A percentile compares a stretch with the other conserved stretches of the same genome.
These are phyloP conservation scores for Fulmarus glacialis DNA, from an alignment of 2,113 vertebrate genomes.

Conservation along the genomic window DNA sequence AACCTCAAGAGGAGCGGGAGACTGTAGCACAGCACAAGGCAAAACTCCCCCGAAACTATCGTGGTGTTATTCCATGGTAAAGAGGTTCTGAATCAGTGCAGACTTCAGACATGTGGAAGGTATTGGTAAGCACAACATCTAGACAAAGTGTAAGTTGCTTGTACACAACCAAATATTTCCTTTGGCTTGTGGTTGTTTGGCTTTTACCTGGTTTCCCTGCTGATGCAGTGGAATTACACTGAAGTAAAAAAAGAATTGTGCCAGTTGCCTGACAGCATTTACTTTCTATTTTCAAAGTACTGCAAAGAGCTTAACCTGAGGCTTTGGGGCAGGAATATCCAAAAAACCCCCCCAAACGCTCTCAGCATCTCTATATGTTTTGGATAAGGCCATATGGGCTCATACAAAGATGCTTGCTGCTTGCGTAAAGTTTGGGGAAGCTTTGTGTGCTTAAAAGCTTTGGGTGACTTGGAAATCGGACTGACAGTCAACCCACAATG, in stretches of 20 bases:
- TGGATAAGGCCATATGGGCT: not conserved
- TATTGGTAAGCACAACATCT: not conserved
- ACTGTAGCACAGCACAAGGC: not conserved
- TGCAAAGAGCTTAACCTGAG: not conserved
- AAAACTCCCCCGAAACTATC: rapidly evolving
- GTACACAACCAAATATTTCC: not conserved
- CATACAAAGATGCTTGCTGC: not conserved
- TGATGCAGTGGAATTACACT: not conserved
- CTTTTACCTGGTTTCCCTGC: not conserved
- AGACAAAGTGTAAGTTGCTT: not conserved
- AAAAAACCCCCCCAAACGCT: not conserved
- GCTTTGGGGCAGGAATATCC: not conserved
- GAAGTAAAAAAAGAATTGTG: not conserved
- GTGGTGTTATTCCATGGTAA: not conserved
- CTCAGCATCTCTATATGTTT: not conserved
- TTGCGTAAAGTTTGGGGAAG: not conserved
- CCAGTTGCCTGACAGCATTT: not conserved
- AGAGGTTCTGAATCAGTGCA: not conserved
- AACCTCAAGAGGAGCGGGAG: not conserved
- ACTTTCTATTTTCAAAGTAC: not conserved
- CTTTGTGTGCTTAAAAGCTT: not conserved
- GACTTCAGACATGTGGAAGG: not conserved
- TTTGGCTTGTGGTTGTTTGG: not conserved
- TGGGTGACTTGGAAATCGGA: not conserved
- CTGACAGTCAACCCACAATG: no score